These are phyloP conservation scores for Drosophila auraria DNA, from an alignment of 1,140 invertebrate genomes.

Conservation along the genomic window DNA sequence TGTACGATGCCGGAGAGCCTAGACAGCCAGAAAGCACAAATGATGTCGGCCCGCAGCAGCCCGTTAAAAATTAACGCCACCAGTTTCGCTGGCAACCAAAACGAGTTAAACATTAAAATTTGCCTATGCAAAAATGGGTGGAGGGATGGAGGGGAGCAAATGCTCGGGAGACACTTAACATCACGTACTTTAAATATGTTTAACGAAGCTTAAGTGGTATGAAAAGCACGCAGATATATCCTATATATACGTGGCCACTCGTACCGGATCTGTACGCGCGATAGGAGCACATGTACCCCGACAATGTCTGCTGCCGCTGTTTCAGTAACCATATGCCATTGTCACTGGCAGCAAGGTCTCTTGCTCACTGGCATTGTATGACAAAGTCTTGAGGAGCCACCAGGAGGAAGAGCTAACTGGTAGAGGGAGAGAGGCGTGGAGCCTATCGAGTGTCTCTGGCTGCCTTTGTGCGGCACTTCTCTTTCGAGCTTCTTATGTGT, in stretches of 20 bases:
- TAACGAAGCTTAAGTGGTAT: conserved; percentile 77
- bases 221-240: conserved; percentile 39
- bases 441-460: conserved; percentile 43
- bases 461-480: conserved; percentile 25
- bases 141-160: conserved; percentile 33
- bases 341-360: conserved; percentile 47
- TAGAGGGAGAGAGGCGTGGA: neutral
- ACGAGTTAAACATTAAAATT: conserved; percentile 84
- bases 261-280: neutral
- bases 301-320: neutral
- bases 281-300: neutral
- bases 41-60: conserved; percentile 9
- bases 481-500: conserved; percentile 15
- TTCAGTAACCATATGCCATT: conserved; percentile 44
- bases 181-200: conserved; percentile 82
- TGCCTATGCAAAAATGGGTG: conserved; percentile 65
- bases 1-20: conserved; percentile 60
- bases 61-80: conserved; percentile 55
- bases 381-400: conserved; percentile 3
- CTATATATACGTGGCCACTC: conserved; percentile 24
- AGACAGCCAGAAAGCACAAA: conserved; percentile 13
- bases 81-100: conserved; percentile 28
- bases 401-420: neutral
- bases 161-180: conserved; percentile 70
- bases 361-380: conserved; percentile 21